phyloP scores from a whole-genome alignment of 2,113 vertebrate species.

The Aphyosemion australe region DNA sequence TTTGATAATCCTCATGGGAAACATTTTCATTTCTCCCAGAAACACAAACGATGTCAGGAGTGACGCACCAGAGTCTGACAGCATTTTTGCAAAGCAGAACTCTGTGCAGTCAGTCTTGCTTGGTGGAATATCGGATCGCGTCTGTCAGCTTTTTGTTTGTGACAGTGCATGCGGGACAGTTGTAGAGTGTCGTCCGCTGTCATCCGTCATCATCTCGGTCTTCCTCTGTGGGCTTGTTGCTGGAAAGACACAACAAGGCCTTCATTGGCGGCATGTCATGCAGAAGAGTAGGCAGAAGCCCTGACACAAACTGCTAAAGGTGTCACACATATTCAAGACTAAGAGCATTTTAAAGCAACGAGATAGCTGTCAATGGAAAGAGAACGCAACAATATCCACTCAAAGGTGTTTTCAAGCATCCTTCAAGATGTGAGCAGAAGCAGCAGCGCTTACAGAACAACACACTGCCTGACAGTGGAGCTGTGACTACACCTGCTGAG shows the following conservation, averaged over 20 bases:
- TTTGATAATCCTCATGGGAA: conserved; percentile 23
- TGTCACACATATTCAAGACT: conserved; percentile 45
- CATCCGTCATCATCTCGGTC: conserved; percentile 67
- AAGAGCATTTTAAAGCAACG: conserved; percentile 35
- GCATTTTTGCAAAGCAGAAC: conserved; percentile 36
- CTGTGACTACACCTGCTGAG: conserved; percentile 28
- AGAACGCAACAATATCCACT: conserved; percentile 3
- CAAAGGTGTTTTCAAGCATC: conserved; percentile 38
- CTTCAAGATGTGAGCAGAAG: conserved; percentile 14
- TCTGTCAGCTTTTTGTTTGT: conserved; percentile 64
- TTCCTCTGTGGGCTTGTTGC: conserved; percentile 69
- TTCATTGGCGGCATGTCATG: conserved; percentile 58
- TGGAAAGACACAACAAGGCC: conserved; percentile 61
- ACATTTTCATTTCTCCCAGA: conserved; percentile 6
- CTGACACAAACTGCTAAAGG: conserved; percentile 35
- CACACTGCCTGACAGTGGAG: conserved; percentile 19
- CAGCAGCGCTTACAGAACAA: neutral
- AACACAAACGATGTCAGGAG: conserved; percentile 1
- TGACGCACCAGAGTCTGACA: conserved; percentile 33
- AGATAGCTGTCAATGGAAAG: conserved; percentile 32
- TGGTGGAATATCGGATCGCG: conserved; percentile 49
- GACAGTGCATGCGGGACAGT: conserved; percentile 42
- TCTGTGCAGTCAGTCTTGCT: conserved; percentile 45
- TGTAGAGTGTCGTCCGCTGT: conserved; percentile 42
- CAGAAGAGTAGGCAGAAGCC: conserved; percentile 31